Evolutionary conservation across 2,888 invertebrate species (phyloP).

Genomic region (Monochamus alternatus): DNA sequence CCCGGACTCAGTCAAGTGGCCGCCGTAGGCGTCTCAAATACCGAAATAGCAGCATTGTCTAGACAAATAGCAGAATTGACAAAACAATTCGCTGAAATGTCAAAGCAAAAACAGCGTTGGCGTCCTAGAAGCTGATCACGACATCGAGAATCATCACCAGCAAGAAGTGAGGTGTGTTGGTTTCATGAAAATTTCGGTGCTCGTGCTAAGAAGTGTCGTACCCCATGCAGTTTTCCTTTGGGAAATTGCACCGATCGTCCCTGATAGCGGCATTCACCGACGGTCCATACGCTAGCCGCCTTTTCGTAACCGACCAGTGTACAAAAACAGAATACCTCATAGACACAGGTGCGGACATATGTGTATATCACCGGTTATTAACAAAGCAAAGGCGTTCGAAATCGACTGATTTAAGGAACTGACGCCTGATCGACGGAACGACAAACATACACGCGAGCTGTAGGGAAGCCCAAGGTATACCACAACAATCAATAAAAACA

Average conservation of each 20-base stretch:
- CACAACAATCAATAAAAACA: not conserved
- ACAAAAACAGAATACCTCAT: not conserved
- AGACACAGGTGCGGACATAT: not conserved
- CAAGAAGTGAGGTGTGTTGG: not conserved
- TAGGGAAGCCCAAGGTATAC: not conserved
- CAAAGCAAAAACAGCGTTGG: not conserved
- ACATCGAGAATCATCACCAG: not conserved
- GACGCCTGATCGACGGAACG: not conserved
- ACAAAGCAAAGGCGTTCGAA: not conserved
- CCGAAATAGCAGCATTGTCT: not conserved
- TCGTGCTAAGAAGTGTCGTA: not conserved
- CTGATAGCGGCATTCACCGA: not conserved
- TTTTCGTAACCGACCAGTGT: not conserved
- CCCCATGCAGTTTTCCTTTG: not conserved
- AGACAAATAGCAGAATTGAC: slow-evolving; percentile 7
- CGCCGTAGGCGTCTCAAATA: not conserved
- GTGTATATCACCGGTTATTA: not conserved
- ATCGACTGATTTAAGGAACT: not conserved
- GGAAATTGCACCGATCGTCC: not conserved
- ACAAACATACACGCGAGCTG: not conserved
- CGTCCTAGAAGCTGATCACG: not conserved
- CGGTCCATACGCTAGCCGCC: not conserved
- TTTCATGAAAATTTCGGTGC: not conserved
- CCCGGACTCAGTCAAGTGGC: not conserved
- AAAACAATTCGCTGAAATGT: not conserved